These are phyloP conservation scores for Platerodrilus igneus DNA, from an alignment of 2,888 invertebrate genomes.

Conservation along the genomic window DNA sequence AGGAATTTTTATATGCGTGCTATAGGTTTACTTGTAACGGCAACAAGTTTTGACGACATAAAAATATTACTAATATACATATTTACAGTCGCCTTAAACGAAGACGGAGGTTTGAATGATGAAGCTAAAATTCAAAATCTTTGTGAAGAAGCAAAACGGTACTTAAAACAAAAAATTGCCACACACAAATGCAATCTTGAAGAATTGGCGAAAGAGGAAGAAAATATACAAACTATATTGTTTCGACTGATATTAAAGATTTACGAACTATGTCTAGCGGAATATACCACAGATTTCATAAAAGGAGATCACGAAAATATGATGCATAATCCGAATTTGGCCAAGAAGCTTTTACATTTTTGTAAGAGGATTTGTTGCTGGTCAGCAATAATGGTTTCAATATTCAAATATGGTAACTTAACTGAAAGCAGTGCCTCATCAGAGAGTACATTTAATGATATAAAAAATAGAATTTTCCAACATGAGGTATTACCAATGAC, in stretches of 20 bases:
- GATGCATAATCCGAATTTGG: background rate
- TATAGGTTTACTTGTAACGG: background rate
- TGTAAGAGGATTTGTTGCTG: constrained; percentile 2
- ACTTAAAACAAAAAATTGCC: constrained; percentile 6
- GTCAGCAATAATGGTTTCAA: constrained; percentile 6
- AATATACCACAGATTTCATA: background rate
- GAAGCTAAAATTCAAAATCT: background rate
- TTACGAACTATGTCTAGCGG: too few species aligned
- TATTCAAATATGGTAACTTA: constrained; percentile 1
- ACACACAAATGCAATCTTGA: background rate
- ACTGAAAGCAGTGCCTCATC: constrained; percentile 1
- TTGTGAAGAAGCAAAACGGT: constrained; percentile 4
- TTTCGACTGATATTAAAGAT: too few species aligned
- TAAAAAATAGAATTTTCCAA: constrained; percentile 8
- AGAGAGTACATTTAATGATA: constrained; percentile 7
- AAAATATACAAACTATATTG: too few species aligned
- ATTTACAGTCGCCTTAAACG: constrained; percentile 1
- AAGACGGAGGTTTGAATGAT: constrained; percentile 1
- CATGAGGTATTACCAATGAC: constrained; percentile 3
- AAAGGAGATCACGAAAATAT: constrained; percentile 5
- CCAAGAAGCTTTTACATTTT: constrained; percentile 5
- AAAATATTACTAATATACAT: background rate
- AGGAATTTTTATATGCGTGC: constrained; percentile 3
- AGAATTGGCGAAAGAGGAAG: too few species aligned
- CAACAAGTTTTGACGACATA: background rate